These are phyloP conservation scores for Bothrops jararaca DNA, from an alignment of 2,113 vertebrate genomes.

Conservation along the genomic window DNA sequence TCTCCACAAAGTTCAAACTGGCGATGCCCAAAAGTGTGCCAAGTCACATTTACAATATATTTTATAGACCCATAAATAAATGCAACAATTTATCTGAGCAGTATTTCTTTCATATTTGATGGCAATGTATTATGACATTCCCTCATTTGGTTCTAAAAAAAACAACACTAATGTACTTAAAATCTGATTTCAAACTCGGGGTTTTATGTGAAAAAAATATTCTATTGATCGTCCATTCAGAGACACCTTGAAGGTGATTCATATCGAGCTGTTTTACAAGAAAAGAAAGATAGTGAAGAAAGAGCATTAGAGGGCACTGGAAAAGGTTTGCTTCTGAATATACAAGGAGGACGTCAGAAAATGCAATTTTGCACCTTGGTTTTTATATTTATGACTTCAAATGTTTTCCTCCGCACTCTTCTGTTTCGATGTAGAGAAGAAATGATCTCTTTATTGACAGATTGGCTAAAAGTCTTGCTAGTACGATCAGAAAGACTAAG, in stretches of 20 bases:
- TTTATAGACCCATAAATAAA: conserved; percentile 85
- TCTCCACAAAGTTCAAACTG: conserved; percentile 76
- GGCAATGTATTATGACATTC: conserved; percentile 75
- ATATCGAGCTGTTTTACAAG: conserved; percentile 68
- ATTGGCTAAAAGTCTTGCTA: neutral
- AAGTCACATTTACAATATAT: conserved; percentile 70
- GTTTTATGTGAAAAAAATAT: conserved; percentile 80
- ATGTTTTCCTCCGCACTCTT: neutral
- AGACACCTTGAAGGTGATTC: conserved; percentile 73
- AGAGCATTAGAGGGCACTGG: conserved; percentile 46
- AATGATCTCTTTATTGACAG: neutral
- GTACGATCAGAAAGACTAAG: too few relatives aligned
- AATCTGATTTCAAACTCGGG: conserved; percentile 82
- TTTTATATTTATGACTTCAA: conserved; percentile 6
- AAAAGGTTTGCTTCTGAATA: conserved; percentile 54
- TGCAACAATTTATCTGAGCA: conserved; percentile 74
- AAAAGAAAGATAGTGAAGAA: conserved; percentile 61
- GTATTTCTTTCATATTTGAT: conserved; percentile 79
- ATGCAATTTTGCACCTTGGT: conserved; percentile 35
- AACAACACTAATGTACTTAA: conserved; percentile 79
- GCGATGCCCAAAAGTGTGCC: conserved; percentile 79
- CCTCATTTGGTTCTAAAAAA: conserved; percentile 65
- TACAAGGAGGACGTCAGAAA: neutral
- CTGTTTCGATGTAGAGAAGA: neutral
- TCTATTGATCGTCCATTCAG: conserved; percentile 85